Conservation (phyloP, 2,888 invertebrate genomes). For the Ganaspis brasiliensis region DNA sequence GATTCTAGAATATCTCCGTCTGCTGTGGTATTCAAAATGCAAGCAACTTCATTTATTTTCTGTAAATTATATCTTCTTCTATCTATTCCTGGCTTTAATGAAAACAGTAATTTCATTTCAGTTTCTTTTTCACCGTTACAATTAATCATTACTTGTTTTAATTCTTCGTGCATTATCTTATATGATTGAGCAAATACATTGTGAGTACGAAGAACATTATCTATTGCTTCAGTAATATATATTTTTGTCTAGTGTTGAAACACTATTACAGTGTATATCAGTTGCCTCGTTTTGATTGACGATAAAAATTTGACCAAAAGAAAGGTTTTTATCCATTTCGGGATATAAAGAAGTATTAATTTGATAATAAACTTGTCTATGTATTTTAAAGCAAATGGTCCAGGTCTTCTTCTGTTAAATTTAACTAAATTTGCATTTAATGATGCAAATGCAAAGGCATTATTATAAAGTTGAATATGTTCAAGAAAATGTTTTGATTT, state of each 20-base stretch:
- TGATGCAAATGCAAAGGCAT: constrained; percentile 48
- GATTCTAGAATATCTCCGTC: constrained; percentile 63
- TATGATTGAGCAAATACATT: constrained; percentile 57
- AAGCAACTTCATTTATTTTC: constrained; percentile 59
- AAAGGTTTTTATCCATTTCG: constrained; percentile 49
- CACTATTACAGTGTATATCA: constrained; percentile 13
- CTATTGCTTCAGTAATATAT: constrained; percentile 44
- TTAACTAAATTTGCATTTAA: constrained; percentile 51
- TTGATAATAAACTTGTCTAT: too few relatives aligned
- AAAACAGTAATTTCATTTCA: constrained; percentile 56
- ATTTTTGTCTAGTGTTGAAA: constrained; percentile 50
- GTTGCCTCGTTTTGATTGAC: constrained; percentile 58
- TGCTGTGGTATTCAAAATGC: constrained; percentile 58
- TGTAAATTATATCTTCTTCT: constrained; percentile 58
- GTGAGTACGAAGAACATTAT: too few relatives aligned
- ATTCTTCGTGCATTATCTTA: too few relatives aligned
- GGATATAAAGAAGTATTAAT: constrained; percentile 49
- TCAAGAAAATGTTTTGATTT: constrained; percentile 26
- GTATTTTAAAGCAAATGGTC: too few relatives aligned
- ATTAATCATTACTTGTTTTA: constrained; percentile 41
- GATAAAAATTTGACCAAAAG: constrained; percentile 61
- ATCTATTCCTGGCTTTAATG: constrained; percentile 58
- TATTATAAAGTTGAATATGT: constrained; percentile 43
- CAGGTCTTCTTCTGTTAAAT: neutral
- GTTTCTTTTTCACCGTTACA: constrained; percentile 43